Base-by-base conservation (phyloP, 1,140 invertebrate genomes). In the Aculops lycopersici region DNA sequence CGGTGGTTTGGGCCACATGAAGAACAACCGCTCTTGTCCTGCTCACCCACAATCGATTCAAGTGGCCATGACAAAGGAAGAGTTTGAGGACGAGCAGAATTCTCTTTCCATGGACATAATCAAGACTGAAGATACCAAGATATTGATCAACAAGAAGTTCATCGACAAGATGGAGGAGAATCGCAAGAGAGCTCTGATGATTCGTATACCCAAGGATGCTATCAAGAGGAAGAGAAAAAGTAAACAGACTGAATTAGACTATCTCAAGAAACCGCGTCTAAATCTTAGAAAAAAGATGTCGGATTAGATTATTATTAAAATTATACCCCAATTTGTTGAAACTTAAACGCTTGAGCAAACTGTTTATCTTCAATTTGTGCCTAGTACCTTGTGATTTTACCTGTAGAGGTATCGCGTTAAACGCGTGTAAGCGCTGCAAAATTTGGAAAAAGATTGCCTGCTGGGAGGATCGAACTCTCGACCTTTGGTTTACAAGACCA, bases 1-100 rank as follows among this genome's bases (percentile, higher is more conserved):
- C 60, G 86, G 86, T 3, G 50, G 47, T 52, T 63, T 67, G 36
- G 71, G 72, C 35, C 72, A 74, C 50, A 74, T 74, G 72, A 58
- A 83, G 37, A 95, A 88, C 1, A 95, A 95, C 55, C 88, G 88
- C 55, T 76, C 83, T 1, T 94, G 88, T 59, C 86, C 86, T 0
- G 48, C 43, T 17, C 61, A 56, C 24, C 53, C 65, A 0, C 59
- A 65, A n/a, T 63, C 71, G 1, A 62, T 71, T n/a, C 72, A 66
- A 51, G 70, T 74, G 1, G 68, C 72, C 0, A 65, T 76, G 59
- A 72, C 68, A 0, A 72, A 77, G 49, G 72, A 77, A 48, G 66
- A 74, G 51, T 75, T 80, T 48, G 74, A 78, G 49, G 71, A 76
- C 49, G 69, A 73, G 37, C 72, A 77, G 45, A 70, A 70, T 44